Evolutionary conservation across 2,888 invertebrate genomes (phyloP), one percentile per base, ranked within the genome.

Genomic region (Troides helena): DNA sequence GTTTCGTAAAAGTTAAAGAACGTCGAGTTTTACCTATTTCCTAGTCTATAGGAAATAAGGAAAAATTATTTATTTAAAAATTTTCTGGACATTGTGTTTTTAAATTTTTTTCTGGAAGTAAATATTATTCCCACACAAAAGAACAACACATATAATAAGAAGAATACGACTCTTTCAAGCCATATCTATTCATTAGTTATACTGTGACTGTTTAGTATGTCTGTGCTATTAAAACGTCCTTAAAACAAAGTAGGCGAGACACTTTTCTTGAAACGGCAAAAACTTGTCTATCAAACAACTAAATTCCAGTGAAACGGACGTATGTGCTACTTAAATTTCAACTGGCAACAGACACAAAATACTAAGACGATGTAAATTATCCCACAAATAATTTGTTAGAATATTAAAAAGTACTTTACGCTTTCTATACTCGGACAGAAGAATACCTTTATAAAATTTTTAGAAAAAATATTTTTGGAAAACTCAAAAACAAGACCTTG

Each of bases 271-370:
- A 60, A 36, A 36, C 18, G 23, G 60, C 36, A 56, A 56, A 64
- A 64, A 64, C 39, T 56, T 56, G n/a, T 53, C 7, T 21, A 64
- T 39, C 21, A 17, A 39, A 56, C 64, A 56, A 36, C 56, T 18
- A 62, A 56, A 56, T 30, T 18, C 56, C 61, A n/a, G 6, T 43
- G 60, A 10, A 67, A 39, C 57, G 67, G 67, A 62, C 67, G 62
- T 61, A 21, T 67, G 67, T 62, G 23, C 67, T 60, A 67, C 50
- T 56, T 67, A 61, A 12, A 46, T 61, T 61, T 56, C 36, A 61
- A 61, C 17, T 53, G 61, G 50, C 61, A 67, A 67, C 30, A 61
- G n/a, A 61, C 39, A 61, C 61, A 23, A 36, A 60, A 30, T 61
- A 36, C 61, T 61, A 67, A 66, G 21, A 18, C 18, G 62, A 56